phyloP scores from a whole-genome alignment of 2,888 invertebrate genomes.

The Xanthia icteritia region DNA sequence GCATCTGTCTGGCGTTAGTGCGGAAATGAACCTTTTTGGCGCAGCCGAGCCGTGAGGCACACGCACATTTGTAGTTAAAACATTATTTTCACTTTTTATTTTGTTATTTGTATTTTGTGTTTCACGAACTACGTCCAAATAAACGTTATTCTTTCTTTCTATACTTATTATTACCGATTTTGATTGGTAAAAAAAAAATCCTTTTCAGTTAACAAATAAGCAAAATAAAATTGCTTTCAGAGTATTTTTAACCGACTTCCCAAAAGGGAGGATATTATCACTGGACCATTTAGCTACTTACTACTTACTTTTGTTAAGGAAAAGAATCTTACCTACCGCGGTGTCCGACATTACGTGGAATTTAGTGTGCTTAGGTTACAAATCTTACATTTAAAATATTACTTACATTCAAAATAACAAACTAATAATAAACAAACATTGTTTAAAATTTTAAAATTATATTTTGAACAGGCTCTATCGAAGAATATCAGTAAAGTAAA shows the following conservation, averaged over 20 bases:
- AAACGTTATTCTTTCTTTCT: too few species aligned
- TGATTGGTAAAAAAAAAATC: background rate
- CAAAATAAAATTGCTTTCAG: background rate
- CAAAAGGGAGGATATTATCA: background rate
- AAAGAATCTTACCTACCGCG: background rate
- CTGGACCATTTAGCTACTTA: background rate
- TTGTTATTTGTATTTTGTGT: too few species aligned
- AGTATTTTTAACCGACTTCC: background rate
- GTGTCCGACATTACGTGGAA: too few species aligned
- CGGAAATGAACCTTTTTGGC: too few species aligned
- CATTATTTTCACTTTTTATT: too few species aligned
- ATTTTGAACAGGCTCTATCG: background rate
- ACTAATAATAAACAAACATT: too few species aligned
- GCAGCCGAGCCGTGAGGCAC: too few species aligned
- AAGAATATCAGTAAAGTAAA: background rate
- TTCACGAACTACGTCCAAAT: too few species aligned
- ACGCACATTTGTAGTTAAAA: too few species aligned
- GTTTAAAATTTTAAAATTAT: background rate
- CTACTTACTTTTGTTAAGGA: background rate
- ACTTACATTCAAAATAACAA: too few species aligned
- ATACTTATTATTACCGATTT: background rate
- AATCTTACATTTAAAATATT: background rate
- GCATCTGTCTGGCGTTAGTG: too few species aligned
- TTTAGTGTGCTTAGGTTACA: background rate
- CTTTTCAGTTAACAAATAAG: background rate